These are phyloP conservation scores for Sialis lutaria DNA, from an alignment of 2,888 invertebrate genomes.

Conservation along the genomic window DNA sequence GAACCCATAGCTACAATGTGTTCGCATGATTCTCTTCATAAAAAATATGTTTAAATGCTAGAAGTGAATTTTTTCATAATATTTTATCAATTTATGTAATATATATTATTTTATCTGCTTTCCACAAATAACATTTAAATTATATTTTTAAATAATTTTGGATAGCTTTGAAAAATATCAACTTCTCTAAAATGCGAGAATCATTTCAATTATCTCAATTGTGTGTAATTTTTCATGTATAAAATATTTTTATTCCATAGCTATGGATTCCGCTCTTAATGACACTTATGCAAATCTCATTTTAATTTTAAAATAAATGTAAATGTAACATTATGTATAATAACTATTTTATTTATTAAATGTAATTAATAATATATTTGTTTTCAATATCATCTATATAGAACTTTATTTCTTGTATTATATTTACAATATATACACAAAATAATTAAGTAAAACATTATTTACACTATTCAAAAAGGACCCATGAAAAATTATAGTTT, in stretches of 20 bases:
- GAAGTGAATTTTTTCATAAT: no score
- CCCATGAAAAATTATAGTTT: background rate
- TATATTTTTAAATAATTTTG: no score
- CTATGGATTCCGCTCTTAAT: conserved; percentile 3
- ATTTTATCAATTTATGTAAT: no score
- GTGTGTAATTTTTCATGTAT: no score
- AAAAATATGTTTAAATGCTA: no score
- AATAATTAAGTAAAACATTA: background rate
- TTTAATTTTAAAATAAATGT: conserved; percentile 3
- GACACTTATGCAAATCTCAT: background rate
- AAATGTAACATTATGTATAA: conserved; percentile 5
- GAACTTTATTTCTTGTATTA: conserved; percentile 2
- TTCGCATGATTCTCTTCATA: no score
- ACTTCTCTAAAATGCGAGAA: no score
- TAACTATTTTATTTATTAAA: conserved; percentile 5
- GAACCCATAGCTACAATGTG: no score
- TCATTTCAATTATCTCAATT: no score
- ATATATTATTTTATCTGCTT: no score
- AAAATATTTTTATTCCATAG: background rate
- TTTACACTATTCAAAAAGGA: background rate
- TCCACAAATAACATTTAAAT: no score
- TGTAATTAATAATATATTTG: conserved; percentile 5
- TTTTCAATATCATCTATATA: conserved; percentile 6
- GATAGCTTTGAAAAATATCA: no score
- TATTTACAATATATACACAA: conserved; percentile 3